Percentiles rank a stretch among this genome's conserved stretches.
Evolutionary conservation across 2,797 vertebrate species (phyloP).

Genomic region (Hydrophis major): DNA sequence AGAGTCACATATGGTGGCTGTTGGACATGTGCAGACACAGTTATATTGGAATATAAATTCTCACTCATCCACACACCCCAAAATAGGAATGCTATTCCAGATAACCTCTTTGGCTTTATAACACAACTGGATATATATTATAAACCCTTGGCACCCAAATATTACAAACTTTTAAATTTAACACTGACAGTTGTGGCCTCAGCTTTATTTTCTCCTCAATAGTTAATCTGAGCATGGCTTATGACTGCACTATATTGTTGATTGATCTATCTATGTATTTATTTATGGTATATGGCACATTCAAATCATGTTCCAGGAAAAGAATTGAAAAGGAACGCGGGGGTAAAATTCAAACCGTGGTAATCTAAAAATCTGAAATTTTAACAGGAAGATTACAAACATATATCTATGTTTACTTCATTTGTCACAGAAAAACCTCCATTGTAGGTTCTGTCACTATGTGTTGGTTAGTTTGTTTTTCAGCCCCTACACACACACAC

Average conservation of each 20-base stretch:
- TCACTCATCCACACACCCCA: slow-evolving; percentile 19
- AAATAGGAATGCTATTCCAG: slow-evolving; percentile 56
- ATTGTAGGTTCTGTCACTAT: background rate
- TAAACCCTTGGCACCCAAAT: slow-evolving; percentile 72
- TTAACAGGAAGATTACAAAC: background rate
- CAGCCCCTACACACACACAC: too few relatives aligned
- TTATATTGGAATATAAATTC: background rate
- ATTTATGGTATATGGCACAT: background rate
- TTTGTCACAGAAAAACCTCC: background rate
- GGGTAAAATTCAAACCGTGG: background rate
- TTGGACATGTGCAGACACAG: background rate
- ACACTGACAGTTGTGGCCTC: slow-evolving; percentile 59
- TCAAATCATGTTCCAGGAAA: background rate
- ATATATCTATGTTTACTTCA: background rate
- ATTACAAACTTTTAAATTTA: slow-evolving; percentile 67
- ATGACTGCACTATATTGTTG: slow-evolving; percentile 55
- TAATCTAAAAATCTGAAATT: background rate
- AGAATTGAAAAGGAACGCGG: background rate
- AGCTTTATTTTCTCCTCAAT: background rate
- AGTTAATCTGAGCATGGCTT: slow-evolving; percentile 68
- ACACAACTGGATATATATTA: slow-evolving; percentile 64
- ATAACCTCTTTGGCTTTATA: slow-evolving; percentile 67
- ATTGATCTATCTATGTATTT: background rate
- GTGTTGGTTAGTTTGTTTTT: background rate
- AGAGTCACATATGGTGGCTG: background rate